Base-by-base conservation (phyloP, 2,113 vertebrate genomes). In the Martes martes region DNA sequence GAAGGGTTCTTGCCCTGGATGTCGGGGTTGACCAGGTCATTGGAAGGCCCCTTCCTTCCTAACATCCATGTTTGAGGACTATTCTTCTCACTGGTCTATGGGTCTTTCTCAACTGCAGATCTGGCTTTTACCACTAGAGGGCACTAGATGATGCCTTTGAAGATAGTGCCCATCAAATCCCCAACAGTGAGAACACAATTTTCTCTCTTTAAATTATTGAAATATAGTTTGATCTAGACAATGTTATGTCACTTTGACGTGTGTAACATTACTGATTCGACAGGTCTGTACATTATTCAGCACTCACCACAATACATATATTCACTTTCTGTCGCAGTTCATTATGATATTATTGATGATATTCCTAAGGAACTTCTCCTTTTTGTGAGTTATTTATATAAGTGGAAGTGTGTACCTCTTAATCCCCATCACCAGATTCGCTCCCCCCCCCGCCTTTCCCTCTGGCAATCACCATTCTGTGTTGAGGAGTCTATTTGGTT, bases 81-180 rank as follows among this genome's bases (percentile, higher is more conserved):
- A 57, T 39, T n/a, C 18, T 50, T 2, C 19, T 55, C 52, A 6
- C 52, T 52, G 15, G 52, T n/a, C n/a, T 16, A 6, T 63, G 1
- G 45, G 24, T 50, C 36, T 59, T 52, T 55, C 42, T 45, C 82
- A 45, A 0, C 52, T 57, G 82, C 83, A 50, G 28, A 14, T 24
- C 4, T 0, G 2, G 11, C 42, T 21, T 21, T 67, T n/a, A 18
- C 94, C 92, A 78, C 84, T 82, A 95, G 96, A 33, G 59, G 97
- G 95, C 95, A n/a, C 67, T 28, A 31, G 63, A 23, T 11, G 84
- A 78, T 24, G 26, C 33, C 50, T 76, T 67, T 89, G 78, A 95
- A 83, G 78, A 26, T 39, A 33, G n/a, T 7, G 15, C 55, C 59
- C n/a, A 0, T 59, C n/a, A 50, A 10, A 42, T n/a, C n/a, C n/a